A percentile compares a stretch with the other conserved stretches of the same genome.
Conservation (phyloP, 2,888 invertebrate species). For the Perdita meconis region DNA sequence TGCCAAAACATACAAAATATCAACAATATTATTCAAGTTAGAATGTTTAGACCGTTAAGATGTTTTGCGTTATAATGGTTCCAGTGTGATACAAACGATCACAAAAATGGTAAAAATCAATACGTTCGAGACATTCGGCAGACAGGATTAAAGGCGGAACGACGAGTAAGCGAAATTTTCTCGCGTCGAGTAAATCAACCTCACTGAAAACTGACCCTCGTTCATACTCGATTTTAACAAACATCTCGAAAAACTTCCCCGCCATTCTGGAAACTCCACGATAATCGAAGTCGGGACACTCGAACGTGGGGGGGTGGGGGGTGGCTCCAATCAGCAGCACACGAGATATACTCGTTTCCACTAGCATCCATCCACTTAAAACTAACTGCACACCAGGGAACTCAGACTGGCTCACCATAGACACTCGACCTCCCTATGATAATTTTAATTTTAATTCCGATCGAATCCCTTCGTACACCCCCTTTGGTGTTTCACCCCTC, state of each 20-base stretch:
- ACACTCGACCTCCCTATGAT: conserved; percentile 67
- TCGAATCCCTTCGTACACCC: conserved; percentile 69
- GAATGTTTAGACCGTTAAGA: no score
- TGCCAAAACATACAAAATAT: no score
- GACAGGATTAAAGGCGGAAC: conserved; percentile 22
- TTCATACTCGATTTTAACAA: conserved; percentile 54
- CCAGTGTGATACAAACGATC: not conserved
- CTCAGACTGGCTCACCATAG: conserved; percentile 49
- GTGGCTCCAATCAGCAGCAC: conserved; percentile 68
- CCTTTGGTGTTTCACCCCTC: conserved; percentile 48
- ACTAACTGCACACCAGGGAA: conserved; percentile 76
- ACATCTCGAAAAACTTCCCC: conserved; percentile 58
- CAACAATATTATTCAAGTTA: no score
- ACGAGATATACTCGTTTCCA: conserved; percentile 62
- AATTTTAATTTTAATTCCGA: conserved; percentile 81
- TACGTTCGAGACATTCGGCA: conserved; percentile 1
- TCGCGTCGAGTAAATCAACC: conserved; percentile 52
- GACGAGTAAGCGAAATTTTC: conserved; percentile 45
- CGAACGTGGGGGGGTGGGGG: conserved; percentile 66
- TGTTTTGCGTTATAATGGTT: not conserved
- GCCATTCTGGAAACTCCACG: conserved; percentile 50
- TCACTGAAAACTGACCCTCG: conserved; percentile 46
- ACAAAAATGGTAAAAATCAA: conserved; percentile 33
- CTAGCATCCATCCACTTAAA: conserved; percentile 74
- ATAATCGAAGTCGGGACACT: conserved; percentile 66